phyloP scores from a whole-genome alignment of 2,888 invertebrate genomes.

The Hylaea fasciaria region DNA sequence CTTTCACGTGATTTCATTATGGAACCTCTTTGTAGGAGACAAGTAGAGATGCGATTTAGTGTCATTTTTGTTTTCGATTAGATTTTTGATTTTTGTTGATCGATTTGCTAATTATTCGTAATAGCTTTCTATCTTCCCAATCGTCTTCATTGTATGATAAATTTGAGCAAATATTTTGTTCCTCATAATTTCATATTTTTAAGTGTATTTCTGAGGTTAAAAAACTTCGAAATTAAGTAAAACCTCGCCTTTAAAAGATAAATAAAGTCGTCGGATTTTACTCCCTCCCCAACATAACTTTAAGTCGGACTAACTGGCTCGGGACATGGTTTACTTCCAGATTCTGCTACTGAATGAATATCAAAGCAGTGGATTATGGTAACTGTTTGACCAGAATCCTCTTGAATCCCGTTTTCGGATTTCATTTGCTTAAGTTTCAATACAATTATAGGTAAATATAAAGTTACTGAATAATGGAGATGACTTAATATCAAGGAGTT shows the following conservation, averaged over 20 bases:
- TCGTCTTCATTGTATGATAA: no score
- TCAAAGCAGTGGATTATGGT: slow-evolving; percentile 21
- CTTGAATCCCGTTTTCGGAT: not conserved
- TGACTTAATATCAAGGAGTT: not conserved
- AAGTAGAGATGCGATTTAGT: no score
- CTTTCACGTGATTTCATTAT: no score
- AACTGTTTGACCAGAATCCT: slow-evolving; percentile 16
- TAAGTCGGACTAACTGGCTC: slow-evolving; percentile 14
- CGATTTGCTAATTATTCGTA: no score
- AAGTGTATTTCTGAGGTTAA: no score
- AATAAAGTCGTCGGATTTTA: slow-evolving; percentile 14
- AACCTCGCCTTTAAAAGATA: slow-evolving; percentile 20
- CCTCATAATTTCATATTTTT: no score
- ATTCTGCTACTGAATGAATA: slow-evolving; percentile 18
- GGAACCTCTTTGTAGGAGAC: no score
- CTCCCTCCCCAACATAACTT: slow-evolving; percentile 20
- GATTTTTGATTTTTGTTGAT: no score
- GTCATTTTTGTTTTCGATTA: no score
- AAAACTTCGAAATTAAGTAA: slow-evolving; percentile 4
- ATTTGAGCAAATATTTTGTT: no score
- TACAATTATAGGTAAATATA: not conserved
- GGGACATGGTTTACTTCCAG: slow-evolving; percentile 9
- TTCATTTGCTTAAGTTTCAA: slow-evolving; percentile 1
- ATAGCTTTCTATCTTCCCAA: no score
- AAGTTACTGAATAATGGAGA: slow-evolving; percentile 1